These are phyloP conservation scores for Hartigia nigra DNA, from an alignment of 2,888 invertebrate species.

Conservation along the genomic window DNA sequence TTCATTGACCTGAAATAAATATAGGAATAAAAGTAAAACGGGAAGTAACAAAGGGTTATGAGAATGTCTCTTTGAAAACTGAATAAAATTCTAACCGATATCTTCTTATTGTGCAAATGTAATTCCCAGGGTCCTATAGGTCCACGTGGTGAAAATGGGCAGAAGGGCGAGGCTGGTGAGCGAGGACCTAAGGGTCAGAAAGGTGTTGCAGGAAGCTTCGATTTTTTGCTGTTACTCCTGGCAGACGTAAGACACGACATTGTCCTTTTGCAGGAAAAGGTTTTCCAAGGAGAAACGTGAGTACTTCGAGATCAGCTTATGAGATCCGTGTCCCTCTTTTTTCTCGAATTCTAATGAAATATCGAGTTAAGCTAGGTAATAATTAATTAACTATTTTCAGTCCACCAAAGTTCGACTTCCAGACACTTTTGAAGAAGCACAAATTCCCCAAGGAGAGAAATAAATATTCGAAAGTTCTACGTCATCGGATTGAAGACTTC, in stretches of 20 bases:
- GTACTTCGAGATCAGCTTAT: slow-evolving; percentile 33
- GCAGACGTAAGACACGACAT: slow-evolving; percentile 76
- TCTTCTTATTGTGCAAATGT: slow-evolving; percentile 1
- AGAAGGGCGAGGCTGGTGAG: slow-evolving; percentile 72
- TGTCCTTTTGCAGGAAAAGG: slow-evolving; percentile 71
- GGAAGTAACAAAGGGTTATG: not conserved
- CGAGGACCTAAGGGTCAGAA: slow-evolving; percentile 71
- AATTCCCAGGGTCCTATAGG: slow-evolving; percentile 71
- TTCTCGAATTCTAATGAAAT: not conserved
- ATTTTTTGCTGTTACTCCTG: slow-evolving; percentile 73
- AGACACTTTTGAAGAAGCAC: slow-evolving; percentile 70
- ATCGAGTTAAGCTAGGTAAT: not conserved
- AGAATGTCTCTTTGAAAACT: not conserved
- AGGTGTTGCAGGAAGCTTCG: slow-evolving; percentile 73
- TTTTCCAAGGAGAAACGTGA: slow-evolving; percentile 72
- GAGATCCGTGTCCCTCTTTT: not conserved
- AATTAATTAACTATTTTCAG: slow-evolving; percentile 56
- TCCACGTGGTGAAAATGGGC: slow-evolving; percentile 72
- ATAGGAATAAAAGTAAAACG: not conserved
- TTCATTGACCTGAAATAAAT: slow-evolving; percentile 17
- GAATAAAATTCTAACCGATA: not conserved
- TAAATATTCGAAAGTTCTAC: slow-evolving; percentile 7
- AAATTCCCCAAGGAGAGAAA: slow-evolving; percentile 40
- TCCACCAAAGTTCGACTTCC: slow-evolving; percentile 72
- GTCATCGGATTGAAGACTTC: slow-evolving; percentile 17